Base-by-base conservation (phyloP, 92 coral and sea anemone species). In the Epizoanthus illoricatus region DNA sequence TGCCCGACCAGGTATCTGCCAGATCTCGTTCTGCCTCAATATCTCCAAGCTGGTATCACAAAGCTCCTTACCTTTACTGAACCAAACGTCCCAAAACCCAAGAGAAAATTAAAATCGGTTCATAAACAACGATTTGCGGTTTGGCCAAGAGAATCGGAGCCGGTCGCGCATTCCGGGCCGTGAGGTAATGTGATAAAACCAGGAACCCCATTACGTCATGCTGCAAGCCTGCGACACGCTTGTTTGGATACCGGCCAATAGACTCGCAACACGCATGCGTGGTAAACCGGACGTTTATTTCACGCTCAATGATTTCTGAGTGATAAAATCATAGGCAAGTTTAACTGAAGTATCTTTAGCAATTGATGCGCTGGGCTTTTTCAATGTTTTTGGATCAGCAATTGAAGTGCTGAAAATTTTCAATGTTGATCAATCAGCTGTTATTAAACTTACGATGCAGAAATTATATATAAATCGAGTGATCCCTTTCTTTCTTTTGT, bases 131-230 rank as follows among this genome's bases (percentile, higher is more conserved):
- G 73, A 15, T 69, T 80, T 62, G 13, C 36, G 71, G 20, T 79
- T 65, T n/a, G 70, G 82, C 73, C 73, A 60, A 74, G 23, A 42
- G 19, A 13, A 43, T 75, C 47, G 62, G 42, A 69, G 83, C 67
- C 73, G 17, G 45, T 78, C 82, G 60, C 55, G 71, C 82, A 67
- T 62, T 80, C 81, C 79, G 73, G 85, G 84, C 10, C 69, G 97
- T 93, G 89, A 93, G 94, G 94, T 93, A 93, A 93, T 93, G 89
- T 72, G 83, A 81, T 84, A 65, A 72, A 83, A 87, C 82, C 85
- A 78, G 58, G 72, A 84, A n/a, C 74, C 20, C 56, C 12, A 93
- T 93, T 93, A 93, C 97, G 97, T 93, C 94, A 93, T 91, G 91
- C 76, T 71, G 52, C 85, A 93, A 89, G 85, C 90, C 86, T 79